These are phyloP conservation scores for Phenganax subtilis DNA, from an alignment of 92 coral and sea anemone genomes.

Conservation along the genomic window DNA sequence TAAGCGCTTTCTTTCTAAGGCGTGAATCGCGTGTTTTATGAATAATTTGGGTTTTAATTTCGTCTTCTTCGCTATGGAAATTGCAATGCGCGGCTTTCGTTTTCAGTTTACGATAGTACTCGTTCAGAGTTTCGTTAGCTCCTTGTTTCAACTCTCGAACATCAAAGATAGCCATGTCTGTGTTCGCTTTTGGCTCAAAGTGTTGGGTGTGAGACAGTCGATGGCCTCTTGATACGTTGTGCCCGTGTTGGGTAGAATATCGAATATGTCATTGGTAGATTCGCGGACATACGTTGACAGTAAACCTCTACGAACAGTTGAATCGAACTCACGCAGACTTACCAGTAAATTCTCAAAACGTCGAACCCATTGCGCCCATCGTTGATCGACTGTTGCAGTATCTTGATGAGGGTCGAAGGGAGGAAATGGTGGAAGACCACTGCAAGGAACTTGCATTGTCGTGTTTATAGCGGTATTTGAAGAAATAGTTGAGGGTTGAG, in stretches of 20 bases:
- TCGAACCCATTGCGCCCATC: slow-evolving; percentile 48
- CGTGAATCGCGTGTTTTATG: slow-evolving; percentile 45
- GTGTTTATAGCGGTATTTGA: slow-evolving; percentile 11
- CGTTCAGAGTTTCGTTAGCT: slow-evolving; percentile 39
- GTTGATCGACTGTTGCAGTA: slow-evolving; percentile 36
- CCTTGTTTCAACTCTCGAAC: slow-evolving; percentile 45
- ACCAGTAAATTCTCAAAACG: slow-evolving; percentile 45
- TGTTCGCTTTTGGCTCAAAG: slow-evolving; percentile 33
- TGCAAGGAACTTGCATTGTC: slow-evolving; percentile 31
- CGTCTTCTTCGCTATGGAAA: slow-evolving; percentile 37
- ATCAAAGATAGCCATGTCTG: slow-evolving; percentile 44
- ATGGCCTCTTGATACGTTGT: slow-evolving; percentile 38
- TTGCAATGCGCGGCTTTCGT: slow-evolving; percentile 38
- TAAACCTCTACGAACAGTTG: slow-evolving; percentile 46
- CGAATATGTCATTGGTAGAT: slow-evolving; percentile 48
- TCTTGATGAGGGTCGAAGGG: slow-evolving; percentile 26
- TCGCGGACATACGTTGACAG: slow-evolving; percentile 55
- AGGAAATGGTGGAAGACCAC: slow-evolving; percentile 24
- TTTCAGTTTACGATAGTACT: slow-evolving; percentile 43
- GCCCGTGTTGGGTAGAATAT: slow-evolving; percentile 47
- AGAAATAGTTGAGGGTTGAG: slow-evolving; percentile 14
- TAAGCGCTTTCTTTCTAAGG: slow-evolving; percentile 49
- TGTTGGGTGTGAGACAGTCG: slow-evolving; percentile 29
- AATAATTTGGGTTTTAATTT: slow-evolving; percentile 41
- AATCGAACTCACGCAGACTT: slow-evolving; percentile 49